These are phyloP conservation scores for Drosophila barbarae DNA, from an alignment of 2,888 invertebrate species.

Conservation along the genomic window DNA sequence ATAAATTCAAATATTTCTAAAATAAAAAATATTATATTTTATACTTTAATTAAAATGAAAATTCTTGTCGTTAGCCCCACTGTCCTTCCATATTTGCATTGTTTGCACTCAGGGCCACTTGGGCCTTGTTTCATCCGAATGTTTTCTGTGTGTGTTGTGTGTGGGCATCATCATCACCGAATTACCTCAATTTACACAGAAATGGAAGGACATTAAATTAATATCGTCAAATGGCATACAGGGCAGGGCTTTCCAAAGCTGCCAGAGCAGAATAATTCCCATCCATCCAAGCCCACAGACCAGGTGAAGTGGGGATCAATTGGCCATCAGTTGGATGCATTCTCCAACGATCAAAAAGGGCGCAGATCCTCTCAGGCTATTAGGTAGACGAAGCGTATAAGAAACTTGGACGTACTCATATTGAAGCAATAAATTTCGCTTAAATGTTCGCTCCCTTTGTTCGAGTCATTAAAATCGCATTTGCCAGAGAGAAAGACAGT, in stretches of 20 bases:
- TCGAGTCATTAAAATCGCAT: constrained; percentile 73
- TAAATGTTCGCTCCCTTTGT: constrained; percentile 68
- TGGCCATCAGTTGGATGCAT: neutral
- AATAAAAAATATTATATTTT: no score
- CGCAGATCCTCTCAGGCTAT: neutral
- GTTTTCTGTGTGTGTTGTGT: constrained; percentile 4
- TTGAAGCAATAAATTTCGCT: constrained; percentile 64
- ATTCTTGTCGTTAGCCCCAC: neutral
- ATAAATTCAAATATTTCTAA: no score
- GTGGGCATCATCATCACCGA: constrained; percentile 7
- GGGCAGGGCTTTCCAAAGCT: neutral
- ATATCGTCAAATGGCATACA: constrained; percentile 8
- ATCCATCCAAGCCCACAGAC: no score
- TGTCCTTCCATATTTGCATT: constrained; percentile 5
- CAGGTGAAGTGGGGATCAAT: constrained; percentile 30
- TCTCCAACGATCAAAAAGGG: neutral
- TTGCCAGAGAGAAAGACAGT: constrained; percentile 42
- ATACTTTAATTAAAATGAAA: no score
- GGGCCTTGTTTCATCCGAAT: constrained; percentile 12
- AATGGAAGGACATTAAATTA: constrained; percentile 25
- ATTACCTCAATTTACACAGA: constrained; percentile 35
- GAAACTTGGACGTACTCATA: constrained; percentile 29
- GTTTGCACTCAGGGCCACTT: constrained; percentile 1
- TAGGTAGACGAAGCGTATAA: no score
- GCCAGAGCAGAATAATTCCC: constrained; percentile 10